Evolutionary conservation across 1,140 invertebrate species (phyloP).

Genomic region (Musca vetustissima): DNA sequence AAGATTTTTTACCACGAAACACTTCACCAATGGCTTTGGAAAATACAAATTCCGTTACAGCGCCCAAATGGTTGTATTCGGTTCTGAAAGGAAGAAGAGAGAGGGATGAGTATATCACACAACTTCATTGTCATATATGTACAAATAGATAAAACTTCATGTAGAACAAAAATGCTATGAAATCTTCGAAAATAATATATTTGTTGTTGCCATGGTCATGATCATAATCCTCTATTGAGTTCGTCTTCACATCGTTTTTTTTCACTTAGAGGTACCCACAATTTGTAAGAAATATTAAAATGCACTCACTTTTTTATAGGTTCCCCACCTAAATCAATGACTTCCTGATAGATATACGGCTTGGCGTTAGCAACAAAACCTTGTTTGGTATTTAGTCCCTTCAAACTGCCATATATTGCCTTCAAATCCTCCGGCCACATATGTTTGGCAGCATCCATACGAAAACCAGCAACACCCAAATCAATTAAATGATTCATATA

Average conservation of each 20-base stretch:
- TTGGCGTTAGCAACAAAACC: conserved; percentile 63
- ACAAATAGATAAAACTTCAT: too few species aligned
- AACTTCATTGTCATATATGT: too few species aligned
- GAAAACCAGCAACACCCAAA: conserved; percentile 76
- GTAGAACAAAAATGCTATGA: too few species aligned
- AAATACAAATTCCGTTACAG: conserved; percentile 73
- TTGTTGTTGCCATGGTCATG: too few species aligned
- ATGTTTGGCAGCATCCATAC: conserved; percentile 75
- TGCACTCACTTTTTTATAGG: conserved; percentile 54
- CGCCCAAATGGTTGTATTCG: conserved; percentile 68
- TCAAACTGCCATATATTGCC: conserved; percentile 62
- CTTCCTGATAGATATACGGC: conserved; percentile 78
- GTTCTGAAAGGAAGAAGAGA: conserved; percentile 62
- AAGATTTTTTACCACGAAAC: conserved; percentile 53
- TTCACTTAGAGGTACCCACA: too few species aligned
- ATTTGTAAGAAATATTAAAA: neutral
- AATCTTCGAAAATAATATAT: too few species aligned
- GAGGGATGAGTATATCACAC: too few species aligned
- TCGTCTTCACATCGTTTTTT: too few species aligned
- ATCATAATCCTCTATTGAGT: too few species aligned
- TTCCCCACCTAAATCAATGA: conserved; percentile 71
- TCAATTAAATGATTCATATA: conserved; percentile 71
- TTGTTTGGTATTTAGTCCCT: conserved; percentile 62
- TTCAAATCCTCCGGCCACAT: conserved; percentile 76
- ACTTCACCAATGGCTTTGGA: conserved; percentile 55